phyloP scores from a whole-genome alignment of 2,113 vertebrate species.

The Pica pica region DNA sequence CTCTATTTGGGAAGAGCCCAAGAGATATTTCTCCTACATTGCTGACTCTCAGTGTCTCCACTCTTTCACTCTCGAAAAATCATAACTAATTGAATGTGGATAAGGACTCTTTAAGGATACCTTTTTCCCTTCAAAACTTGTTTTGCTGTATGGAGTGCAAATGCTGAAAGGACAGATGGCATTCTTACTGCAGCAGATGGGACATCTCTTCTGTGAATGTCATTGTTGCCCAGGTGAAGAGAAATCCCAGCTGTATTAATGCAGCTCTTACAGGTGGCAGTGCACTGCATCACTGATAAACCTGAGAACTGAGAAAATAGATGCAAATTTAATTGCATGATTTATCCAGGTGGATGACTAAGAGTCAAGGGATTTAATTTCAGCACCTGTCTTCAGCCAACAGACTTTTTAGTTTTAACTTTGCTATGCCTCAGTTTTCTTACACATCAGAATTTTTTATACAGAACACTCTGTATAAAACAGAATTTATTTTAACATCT shows the following conservation, averaged over 20 bases:
- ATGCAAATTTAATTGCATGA: conserved; percentile 38
- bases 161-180: conserved; percentile 27
- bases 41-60: background rate
- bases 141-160: background rate
- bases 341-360: background rate
- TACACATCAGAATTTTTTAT: background rate
- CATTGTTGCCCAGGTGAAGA: conserved; percentile 43
- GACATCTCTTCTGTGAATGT: conserved; percentile 51
- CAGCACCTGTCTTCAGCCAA: background rate
- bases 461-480: background rate
- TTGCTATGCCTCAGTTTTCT: background rate
- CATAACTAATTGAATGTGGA: background rate
- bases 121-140: background rate
- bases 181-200: conserved; percentile 47
- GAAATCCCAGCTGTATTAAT: conserved; percentile 35
- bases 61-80: background rate
- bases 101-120: background rate
- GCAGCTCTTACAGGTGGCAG: conserved; percentile 24
- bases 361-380: conserved; percentile 16
- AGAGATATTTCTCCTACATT: background rate
- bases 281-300: conserved; percentile 18
- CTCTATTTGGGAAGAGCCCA: background rate
- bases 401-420: background rate
- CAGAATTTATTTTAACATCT: background rate
- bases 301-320: conserved; percentile 13